These are phyloP conservation scores for Epizoanthus rinbou DNA, from an alignment of 92 coral and sea anemone species.

Conservation along the genomic window DNA sequence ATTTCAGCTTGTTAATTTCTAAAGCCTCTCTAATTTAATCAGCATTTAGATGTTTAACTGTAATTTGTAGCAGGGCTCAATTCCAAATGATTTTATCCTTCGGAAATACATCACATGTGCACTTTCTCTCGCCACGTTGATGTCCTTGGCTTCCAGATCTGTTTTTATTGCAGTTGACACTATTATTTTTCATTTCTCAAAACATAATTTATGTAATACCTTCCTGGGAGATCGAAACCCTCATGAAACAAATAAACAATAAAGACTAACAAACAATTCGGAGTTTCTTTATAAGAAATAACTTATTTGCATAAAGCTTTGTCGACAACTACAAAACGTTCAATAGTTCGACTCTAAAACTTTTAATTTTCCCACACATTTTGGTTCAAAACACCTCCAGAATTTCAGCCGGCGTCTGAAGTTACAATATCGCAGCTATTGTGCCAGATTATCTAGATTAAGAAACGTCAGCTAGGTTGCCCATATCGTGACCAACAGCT, in stretches of 20 bases:
- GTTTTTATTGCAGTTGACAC: constrained; percentile 30
- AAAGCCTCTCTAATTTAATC: constrained; percentile 35
- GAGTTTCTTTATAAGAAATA: constrained; percentile 16
- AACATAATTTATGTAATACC: constrained; percentile 32
- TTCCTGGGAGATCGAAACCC: constrained; percentile 41
- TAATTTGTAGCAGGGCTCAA: constrained; percentile 44
- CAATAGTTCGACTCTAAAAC: background rate
- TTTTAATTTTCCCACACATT: background rate
- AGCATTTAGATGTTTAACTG: constrained; percentile 43
- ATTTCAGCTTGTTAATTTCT: constrained; percentile 44
- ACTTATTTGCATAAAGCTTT: background rate
- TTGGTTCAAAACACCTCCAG: background rate
- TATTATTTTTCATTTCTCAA: constrained; percentile 19
- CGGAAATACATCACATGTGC: background rate
- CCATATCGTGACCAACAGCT: constrained; percentile 31
- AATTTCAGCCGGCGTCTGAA: background rate
- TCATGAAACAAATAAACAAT: constrained; percentile 26
- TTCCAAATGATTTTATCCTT: constrained; percentile 39
- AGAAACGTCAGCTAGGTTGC: background rate
- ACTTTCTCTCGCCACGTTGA: background rate
- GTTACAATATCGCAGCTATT: background rate
- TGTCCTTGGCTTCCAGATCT: background rate
- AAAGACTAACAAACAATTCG: constrained; percentile 28
- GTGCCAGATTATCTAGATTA: constrained; percentile 41
- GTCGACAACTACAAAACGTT: constrained; percentile 2